Evolutionary conservation across 2,113 vertebrate genomes (phyloP).

Genomic region (Murina feae): DNA sequence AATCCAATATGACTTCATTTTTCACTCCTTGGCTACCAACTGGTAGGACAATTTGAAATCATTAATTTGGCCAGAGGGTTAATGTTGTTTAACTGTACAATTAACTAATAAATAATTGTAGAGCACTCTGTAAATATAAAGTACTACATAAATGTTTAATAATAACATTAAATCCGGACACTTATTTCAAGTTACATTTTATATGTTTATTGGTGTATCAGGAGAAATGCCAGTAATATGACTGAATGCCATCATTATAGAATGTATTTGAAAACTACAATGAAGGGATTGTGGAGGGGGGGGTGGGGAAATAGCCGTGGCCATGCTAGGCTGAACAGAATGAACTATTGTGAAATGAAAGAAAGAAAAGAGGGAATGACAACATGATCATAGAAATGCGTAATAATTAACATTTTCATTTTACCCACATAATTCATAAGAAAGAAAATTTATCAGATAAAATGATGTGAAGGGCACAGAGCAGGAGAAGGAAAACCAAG

Average conservation of each 20-base stretch:
- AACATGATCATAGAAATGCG: background rate
- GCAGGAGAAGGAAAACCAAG: background rate
- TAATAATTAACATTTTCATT: background rate
- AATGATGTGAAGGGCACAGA: background rate
- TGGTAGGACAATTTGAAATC: slow-evolving; percentile 54
- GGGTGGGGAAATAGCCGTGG: background rate
- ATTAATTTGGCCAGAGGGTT: slow-evolving; percentile 62
- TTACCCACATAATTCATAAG: background rate
- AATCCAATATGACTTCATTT: slow-evolving; percentile 27
- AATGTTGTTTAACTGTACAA: slow-evolving; percentile 62
- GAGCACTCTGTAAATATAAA: slow-evolving; percentile 62
- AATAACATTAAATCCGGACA: slow-evolving; percentile 35
- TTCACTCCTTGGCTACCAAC: slow-evolving; percentile 41
- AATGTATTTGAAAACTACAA: slow-evolving; percentile 29
- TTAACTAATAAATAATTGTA: slow-evolving; percentile 64
- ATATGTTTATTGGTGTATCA: slow-evolving; percentile 49
- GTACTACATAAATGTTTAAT: slow-evolving; percentile 58
- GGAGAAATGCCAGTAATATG: slow-evolving; percentile 45
- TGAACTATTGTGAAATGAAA: background rate
- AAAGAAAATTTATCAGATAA: background rate
- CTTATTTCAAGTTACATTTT: slow-evolving; percentile 51
- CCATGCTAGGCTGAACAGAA: background rate
- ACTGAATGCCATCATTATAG: slow-evolving; percentile 10
- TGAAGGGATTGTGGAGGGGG: background rate
- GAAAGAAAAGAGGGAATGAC: background rate